These are phyloP conservation scores for Phragmatobia fuliginosa DNA, from an alignment of 2,888 invertebrate species.

Conservation along the genomic window DNA sequence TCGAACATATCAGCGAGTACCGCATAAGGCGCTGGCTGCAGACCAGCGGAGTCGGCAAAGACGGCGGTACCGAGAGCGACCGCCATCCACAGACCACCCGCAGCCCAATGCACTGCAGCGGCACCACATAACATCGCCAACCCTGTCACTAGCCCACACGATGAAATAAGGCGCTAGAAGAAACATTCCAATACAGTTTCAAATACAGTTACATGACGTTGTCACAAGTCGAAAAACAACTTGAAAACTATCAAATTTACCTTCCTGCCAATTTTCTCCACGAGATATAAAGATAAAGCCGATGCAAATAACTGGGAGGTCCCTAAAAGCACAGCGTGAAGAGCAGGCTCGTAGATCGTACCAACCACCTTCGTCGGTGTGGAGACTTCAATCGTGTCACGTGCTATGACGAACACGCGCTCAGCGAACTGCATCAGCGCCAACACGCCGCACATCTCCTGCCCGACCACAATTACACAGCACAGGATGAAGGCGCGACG, in stretches of 20 bases:
- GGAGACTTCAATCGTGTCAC: slow-evolving; percentile 25
- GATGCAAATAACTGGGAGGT: slow-evolving; percentile 66
- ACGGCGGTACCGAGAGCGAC: slow-evolving; percentile 63
- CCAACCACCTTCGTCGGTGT: slow-evolving; percentile 1
- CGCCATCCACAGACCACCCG: slow-evolving; percentile 33
- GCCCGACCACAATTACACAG: slow-evolving; percentile 68
- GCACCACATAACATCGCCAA: slow-evolving; percentile 46
- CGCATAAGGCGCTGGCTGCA: slow-evolving; percentile 76
- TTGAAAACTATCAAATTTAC: slow-evolving; percentile 39
- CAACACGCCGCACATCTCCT: slow-evolving; percentile 73
- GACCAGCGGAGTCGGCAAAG: slow-evolving; percentile 68
- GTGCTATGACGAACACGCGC: slow-evolving; percentile 67
- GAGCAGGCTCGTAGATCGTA: slow-evolving; percentile 54
- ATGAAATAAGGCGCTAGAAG: slow-evolving; percentile 63
- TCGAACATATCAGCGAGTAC: slow-evolving; percentile 72
- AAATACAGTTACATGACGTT: not conserved
- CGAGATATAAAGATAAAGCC: slow-evolving; percentile 62
- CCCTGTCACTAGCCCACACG: slow-evolving; percentile 54
- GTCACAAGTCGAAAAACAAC: not conserved
- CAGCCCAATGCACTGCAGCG: slow-evolving; percentile 44
- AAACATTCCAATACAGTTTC: not conserved
- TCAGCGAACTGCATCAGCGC: slow-evolving; percentile 76
- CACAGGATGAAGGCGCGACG: slow-evolving; percentile 66
- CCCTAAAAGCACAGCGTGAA: slow-evolving; percentile 64
- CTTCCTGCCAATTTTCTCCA: slow-evolving; percentile 71